These are phyloP conservation scores for Eupsilia transversa DNA, from an alignment of 2,888 invertebrate genomes.

Conservation along the genomic window DNA sequence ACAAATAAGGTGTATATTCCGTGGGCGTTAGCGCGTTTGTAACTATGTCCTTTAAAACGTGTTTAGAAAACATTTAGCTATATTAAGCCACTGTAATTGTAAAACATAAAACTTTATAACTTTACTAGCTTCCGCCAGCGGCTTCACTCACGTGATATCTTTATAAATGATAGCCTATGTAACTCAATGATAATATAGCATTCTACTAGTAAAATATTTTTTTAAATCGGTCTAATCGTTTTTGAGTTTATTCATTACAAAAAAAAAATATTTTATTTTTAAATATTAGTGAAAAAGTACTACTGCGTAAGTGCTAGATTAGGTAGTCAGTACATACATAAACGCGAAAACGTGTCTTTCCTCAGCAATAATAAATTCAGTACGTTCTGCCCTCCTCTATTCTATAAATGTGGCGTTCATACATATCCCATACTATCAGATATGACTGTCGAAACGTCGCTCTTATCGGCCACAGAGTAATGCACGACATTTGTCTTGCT, in stretches of 20 bases:
- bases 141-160: too few relatives aligned
- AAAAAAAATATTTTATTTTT: too few relatives aligned
- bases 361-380: constrained; percentile 28
- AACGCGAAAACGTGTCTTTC: neutral
- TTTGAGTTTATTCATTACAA: too few relatives aligned
- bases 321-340: neutral
- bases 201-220: too few relatives aligned
- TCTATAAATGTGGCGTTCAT: constrained; percentile 68
- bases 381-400: constrained; percentile 37
- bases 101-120: neutral
- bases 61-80: neutral
- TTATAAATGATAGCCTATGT: too few relatives aligned
- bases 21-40: neutral
- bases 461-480: constrained; percentile 83
- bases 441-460: constrained; percentile 81
- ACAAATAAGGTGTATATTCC: too few relatives aligned
- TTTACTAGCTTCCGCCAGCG: neutral
- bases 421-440: constrained; percentile 80
- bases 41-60: neutral
- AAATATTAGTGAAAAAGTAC: too few relatives aligned
- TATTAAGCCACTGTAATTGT: neutral
- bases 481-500: constrained; percentile 83
- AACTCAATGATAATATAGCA: too few relatives aligned
- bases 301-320: neutral
- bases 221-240: too few relatives aligned